Percentiles rank a stretch among this genome's conserved stretches.
Evolutionary conservation across 1,140 invertebrate genomes (phyloP).

Genomic region (Temnothorax curvispinosus): DNA sequence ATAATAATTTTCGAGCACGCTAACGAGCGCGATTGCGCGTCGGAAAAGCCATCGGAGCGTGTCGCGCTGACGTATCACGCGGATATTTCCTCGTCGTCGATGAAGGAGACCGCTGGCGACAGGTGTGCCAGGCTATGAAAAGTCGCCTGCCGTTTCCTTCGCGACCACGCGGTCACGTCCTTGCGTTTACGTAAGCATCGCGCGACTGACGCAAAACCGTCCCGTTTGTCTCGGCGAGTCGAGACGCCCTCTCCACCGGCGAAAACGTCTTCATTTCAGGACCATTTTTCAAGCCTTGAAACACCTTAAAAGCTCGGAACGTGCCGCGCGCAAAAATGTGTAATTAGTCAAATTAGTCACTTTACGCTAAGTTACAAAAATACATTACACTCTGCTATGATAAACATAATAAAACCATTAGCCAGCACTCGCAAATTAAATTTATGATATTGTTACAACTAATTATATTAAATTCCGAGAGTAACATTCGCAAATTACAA

Average conservation of each 20-base stretch:
- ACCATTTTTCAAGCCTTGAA: not conserved
- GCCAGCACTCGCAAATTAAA: not conserved
- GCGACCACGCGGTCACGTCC: slow-evolving; percentile 53
- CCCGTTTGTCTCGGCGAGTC: not conserved
- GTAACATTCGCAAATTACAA: not conserved
- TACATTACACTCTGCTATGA: not conserved
- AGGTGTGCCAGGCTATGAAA: slow-evolving; percentile 36
- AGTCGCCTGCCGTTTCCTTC: slow-evolving; percentile 13
- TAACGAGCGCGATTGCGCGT: slow-evolving; percentile 42
- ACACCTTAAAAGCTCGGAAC: not conserved
- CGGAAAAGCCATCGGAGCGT: slow-evolving; percentile 34
- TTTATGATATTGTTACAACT: not conserved
- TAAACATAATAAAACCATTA: not conserved
- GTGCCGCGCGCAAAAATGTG: not conserved
- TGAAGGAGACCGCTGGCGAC: not conserved
- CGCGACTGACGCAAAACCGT: slow-evolving; percentile 62
- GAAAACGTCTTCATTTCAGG: not conserved
- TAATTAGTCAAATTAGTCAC: not conserved
- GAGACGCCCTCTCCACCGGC: not conserved
- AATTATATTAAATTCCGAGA: not conserved
- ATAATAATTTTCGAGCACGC: slow-evolving; percentile 31
- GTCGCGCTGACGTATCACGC: slow-evolving; percentile 46
- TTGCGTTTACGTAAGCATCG: slow-evolving; percentile 74
- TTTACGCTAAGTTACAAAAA: not conserved
- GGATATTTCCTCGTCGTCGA: slow-evolving; percentile 42